These are phyloP conservation scores for Spialia ferax DNA, from an alignment of 2,888 invertebrate genomes.

Conservation along the genomic window DNA sequence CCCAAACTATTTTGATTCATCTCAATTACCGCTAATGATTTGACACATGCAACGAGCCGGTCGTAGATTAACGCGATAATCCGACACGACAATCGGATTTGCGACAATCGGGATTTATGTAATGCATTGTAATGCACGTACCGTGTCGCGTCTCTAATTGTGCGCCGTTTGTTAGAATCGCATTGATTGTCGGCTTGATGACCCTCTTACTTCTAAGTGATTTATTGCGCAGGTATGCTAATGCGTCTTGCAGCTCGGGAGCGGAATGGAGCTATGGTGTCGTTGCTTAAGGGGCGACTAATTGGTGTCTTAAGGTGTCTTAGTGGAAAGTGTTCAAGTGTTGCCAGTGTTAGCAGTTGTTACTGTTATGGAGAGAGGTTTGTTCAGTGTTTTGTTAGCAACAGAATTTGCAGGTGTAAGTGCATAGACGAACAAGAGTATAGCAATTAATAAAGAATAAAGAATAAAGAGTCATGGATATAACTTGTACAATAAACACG, in stretches of 20 bases:
- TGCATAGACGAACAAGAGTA: too few species aligned
- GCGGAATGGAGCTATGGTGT: background rate
- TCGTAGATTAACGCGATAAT: conserved; percentile 23
- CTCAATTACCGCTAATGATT: conserved; percentile 22
- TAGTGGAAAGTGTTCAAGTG: too few species aligned
- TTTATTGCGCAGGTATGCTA: conserved; percentile 29
- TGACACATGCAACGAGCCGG: conserved; percentile 24
- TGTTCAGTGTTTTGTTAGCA: too few species aligned
- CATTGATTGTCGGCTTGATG: conserved; percentile 36
- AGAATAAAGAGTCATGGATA: too few species aligned
- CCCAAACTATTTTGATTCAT: conserved; percentile 12
- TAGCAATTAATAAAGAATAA: too few species aligned
- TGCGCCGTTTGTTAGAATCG: conserved; percentile 33
- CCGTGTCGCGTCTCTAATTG: conserved; percentile 32
- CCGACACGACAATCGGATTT: conserved; percentile 33
- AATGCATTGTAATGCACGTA: conserved; percentile 39
- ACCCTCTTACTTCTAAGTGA: conserved; percentile 33
- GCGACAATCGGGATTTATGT: conserved; percentile 44
- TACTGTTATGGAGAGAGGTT: too few species aligned
- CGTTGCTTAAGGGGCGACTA: background rate
- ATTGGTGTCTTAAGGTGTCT: too few species aligned
- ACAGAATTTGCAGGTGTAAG: too few species aligned
- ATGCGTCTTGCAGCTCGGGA: conserved; percentile 15
- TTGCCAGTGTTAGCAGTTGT: too few species aligned
- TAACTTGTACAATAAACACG: too few species aligned